Base-by-base conservation (phyloP, 1,140 invertebrate genomes). In the Chironomus striatipennis region DNA sequence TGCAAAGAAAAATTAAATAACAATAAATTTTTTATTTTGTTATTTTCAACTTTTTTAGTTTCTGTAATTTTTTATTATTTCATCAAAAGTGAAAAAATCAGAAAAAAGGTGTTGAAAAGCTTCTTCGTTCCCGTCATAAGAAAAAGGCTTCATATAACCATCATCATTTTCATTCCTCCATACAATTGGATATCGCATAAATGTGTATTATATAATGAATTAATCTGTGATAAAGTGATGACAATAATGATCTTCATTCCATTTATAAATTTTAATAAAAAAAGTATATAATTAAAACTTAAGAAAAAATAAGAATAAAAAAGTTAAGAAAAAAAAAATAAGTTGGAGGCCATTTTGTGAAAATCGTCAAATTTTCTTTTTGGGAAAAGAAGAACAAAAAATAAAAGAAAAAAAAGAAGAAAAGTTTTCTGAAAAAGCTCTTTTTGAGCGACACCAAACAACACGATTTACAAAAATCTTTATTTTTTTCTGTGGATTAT, bases 291-390 rank as follows among this genome's bases (percentile, higher is more conserved):
- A 21, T 9, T 18, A 15, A 70, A 20, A 18, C 65, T 6, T 70
- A 70, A 20, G 8, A 67, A 18, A 20, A n/a, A 20, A 67, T 9
- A 20, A 21, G 65, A 7, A 20, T 70, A 6, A 12, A 70, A 70
- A 70, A 70, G 8, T n/a, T 15, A 20, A 18, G 17, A 67, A 18
- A 67, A 70, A 70, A 7, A 7, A 70, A 20, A 20, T 18, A 18
- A 18, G 8, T 21, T 70, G 17, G 65, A 70, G 20, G 65, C 65
- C 65, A 70, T 70, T 70, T 70, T 70, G 65, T 70, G 65, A 70
- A 70, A 70, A 70, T 70, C 65, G n/a, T 18, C 65, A 70, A 70
- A 70, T 70, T 18, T 70, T 20, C 20, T 70, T 70, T 70, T 70
- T 70, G 47, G 47, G n/a, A 2, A 10, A n/a, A 12, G 10, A 57